Conservation (phyloP, 2,888 invertebrate species). For the Luperina testacea region DNA sequence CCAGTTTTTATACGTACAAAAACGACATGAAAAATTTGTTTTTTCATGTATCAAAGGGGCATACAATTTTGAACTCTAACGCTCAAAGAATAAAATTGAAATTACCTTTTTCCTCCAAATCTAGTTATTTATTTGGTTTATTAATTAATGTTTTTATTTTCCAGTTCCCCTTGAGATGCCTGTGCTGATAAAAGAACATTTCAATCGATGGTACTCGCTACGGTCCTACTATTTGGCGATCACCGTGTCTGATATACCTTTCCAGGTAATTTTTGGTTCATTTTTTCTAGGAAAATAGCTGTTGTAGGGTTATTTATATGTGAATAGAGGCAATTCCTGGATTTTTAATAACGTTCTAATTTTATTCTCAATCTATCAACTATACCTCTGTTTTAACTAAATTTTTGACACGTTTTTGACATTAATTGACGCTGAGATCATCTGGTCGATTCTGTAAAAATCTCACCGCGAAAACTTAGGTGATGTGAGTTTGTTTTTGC, state of each 20-base stretch:
- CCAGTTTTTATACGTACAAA: slow-evolving; percentile 5
- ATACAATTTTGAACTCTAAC: slow-evolving; percentile 5
- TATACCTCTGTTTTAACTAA: background rate
- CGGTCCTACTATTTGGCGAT: slow-evolving; percentile 98
- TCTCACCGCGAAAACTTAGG: no score
- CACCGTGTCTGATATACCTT: slow-evolving; percentile 99
- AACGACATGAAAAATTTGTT: background rate
- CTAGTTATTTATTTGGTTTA: background rate
- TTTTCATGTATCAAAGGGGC: background rate
- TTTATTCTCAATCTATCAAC: background rate
- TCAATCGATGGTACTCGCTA: slow-evolving; percentile 99
- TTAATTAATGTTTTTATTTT: slow-evolving; percentile 64
- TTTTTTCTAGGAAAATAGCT: background rate
- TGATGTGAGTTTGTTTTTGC: no score
- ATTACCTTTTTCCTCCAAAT: background rate
- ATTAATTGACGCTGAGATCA: background rate
- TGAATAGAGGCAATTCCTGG: background rate
- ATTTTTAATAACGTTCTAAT: background rate
- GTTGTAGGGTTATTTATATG: background rate
- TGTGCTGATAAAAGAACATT: slow-evolving; percentile 97
- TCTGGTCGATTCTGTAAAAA: no score
- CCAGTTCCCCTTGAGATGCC: slow-evolving; percentile 98
- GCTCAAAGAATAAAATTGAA: background rate
- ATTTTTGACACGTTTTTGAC: background rate
- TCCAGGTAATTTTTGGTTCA: slow-evolving; percentile 92